Evolutionary conservation across 2,113 vertebrate species (phyloP), one percentile per base, ranked within the genome.

Genomic region (Aplodontia rufa): DNA sequence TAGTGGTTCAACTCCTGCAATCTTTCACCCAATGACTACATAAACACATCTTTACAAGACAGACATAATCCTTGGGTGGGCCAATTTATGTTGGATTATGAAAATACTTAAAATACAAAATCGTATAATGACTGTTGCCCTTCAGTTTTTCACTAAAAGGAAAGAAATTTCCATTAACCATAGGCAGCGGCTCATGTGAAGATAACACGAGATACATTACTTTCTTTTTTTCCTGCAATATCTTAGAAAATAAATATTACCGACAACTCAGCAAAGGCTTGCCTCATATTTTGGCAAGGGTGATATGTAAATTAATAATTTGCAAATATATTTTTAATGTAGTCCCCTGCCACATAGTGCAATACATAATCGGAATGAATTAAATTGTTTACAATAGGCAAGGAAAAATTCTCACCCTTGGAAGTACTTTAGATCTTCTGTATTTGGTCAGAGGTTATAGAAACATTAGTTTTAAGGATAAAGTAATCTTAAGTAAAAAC

Each of bases 1-100:
- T 98, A 98, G 99, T 98, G 99, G 99, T 99, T 99, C 98, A 98
- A 99, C 99, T 99, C 99, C 99, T 99, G 99, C 99, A 99, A 98
- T 99, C 98, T 99, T 98, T 99, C 98, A 99, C 98, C 99, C 99
- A 98, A 97, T 98, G 99, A 99, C 99, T 98, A 98, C 98, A 98
- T 99, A 99, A 99, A 99, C 98, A 99, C 98, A 98, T 98, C 99
- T 98, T 98, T 98, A 98, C 98, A 99, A 99, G 98, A 98, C 98
- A 99, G 98, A 98, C 98, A 98, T 98, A 98, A 98, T 98, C 98
- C 98, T 98, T 99, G 98, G 98, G 98, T 99, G 99, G 99, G 98
- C 98, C 98, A 98, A 99, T 99, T 99, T 99, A 98, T 98, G 97
- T 98, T 98, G 98, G 99, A 99, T 99, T 99, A 99, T 99, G 98